A percentile compares a stretch with the other conserved stretches of the same genome.
These are phyloP conservation scores for Empidonax alnorum DNA, from an alignment of 2,113 vertebrate genomes.

Conservation along the genomic window DNA sequence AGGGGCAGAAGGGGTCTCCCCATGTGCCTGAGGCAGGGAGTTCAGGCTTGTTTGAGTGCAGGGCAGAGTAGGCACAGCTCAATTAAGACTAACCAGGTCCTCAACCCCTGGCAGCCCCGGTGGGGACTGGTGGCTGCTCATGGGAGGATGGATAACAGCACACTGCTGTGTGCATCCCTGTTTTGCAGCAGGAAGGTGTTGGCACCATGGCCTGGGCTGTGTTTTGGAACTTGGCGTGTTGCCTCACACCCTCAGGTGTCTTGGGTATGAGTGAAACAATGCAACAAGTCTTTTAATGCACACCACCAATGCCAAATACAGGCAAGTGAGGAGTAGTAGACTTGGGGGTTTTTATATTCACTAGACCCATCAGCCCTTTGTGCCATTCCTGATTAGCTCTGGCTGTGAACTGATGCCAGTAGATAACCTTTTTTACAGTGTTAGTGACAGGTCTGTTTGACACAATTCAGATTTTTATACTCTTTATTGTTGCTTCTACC, in stretches of 20 bases:
- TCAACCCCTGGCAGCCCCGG: fast-evolving
- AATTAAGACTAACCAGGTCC: background rate
- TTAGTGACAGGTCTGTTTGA: background rate
- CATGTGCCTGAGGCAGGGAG: background rate
- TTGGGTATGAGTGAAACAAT: fast-evolving
- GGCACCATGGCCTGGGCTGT: background rate
- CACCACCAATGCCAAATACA: background rate
- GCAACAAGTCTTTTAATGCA: fast-evolving
- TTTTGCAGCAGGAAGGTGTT: background rate
- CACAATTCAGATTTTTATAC: background rate
- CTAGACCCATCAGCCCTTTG: background rate
- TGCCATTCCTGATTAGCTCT: background rate
- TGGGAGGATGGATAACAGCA: background rate
- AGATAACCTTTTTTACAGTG: background rate
- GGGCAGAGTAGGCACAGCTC: background rate
- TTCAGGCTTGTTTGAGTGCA: background rate
- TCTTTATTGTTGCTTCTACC: background rate
- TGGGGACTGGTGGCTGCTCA: background rate
- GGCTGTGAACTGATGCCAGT: background rate
- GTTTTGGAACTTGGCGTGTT: background rate
- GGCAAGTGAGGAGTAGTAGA: background rate
- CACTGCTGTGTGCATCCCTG: background rate
- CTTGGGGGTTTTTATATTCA: background rate
- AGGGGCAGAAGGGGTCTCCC: background rate
- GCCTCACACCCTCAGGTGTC: background rate